A percentile compares a stretch with the other conserved stretches of the same genome.
phyloP scores from a whole-genome alignment of 2,888 invertebrate species.

The Dermolepida albohirtum region DNA sequence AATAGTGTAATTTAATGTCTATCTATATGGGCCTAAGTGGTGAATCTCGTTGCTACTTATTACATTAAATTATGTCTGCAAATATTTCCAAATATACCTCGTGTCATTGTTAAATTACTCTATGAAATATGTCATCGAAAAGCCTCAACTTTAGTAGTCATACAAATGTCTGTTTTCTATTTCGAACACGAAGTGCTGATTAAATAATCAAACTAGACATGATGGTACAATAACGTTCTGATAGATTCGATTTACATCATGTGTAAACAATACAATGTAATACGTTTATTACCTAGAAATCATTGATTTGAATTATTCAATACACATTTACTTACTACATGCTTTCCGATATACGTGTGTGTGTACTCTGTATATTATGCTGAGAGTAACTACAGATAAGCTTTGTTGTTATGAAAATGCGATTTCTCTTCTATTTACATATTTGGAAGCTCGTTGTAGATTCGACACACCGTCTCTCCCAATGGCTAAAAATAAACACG shows the following conservation, averaged over 20 bases:
- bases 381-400: slow-evolving; percentile 2
- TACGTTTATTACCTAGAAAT: slow-evolving; percentile 10
- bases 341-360: too few species aligned
- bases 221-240: background rate
- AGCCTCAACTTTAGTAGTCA: too few species aligned
- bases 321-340: background rate
- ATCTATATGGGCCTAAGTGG: too few species aligned
- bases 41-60: too few species aligned
- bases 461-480: too few species aligned
- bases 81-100: too few species aligned
- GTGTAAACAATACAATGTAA: background rate
- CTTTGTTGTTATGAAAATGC: slow-evolving; percentile 14
- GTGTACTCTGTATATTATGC: background rate
- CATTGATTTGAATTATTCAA: slow-evolving; percentile 7
- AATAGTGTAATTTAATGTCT: too few species aligned
- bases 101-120: too few species aligned
- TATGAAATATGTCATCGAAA: too few species aligned
- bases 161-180: background rate
- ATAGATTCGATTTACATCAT: slow-evolving; percentile 8
- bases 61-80: too few species aligned
- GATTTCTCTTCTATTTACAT: slow-evolving; percentile 16
- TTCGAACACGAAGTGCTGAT: background rate
- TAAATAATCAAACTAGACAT: slow-evolving; percentile 3
- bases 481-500: too few species aligned
- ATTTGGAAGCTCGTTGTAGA: background rate